A percentile compares a stretch with the other conserved stretches of the same genome.
Conservation (phyloP, 2,113 vertebrate genomes). For the Acrocephalus kingi region DNA sequence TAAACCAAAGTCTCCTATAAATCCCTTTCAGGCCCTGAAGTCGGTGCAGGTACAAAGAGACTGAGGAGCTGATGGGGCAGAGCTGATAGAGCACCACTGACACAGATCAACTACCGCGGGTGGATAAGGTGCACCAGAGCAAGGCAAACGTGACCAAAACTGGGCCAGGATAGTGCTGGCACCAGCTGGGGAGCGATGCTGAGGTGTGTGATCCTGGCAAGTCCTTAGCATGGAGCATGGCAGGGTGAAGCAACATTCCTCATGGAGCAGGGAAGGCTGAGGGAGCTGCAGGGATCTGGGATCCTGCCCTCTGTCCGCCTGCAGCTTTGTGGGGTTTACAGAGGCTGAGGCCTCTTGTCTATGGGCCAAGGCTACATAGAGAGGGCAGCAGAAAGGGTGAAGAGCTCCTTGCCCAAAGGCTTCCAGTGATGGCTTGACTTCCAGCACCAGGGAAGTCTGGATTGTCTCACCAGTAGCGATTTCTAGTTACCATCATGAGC, state of each 20-base stretch:
- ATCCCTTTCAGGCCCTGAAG: neutral
- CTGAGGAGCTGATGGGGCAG: neutral
- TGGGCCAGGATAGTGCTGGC: neutral
- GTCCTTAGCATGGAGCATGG: neutral
- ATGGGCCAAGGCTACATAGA: rapidly evolving
- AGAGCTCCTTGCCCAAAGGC: neutral
- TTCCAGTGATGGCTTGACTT: neutral
- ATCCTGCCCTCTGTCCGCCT: neutral
- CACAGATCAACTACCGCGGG: neutral
- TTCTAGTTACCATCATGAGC: neutral
- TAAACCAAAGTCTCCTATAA: neutral
- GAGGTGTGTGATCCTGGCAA: neutral
- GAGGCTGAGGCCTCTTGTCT: neutral
- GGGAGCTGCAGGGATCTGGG: neutral
- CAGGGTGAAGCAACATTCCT: neutral
- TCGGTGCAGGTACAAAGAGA: neutral
- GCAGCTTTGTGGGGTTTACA: neutral
- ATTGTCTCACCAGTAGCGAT: neutral
- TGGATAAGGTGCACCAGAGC: neutral
- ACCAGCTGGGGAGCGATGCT: neutral
- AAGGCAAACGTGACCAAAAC: neutral
- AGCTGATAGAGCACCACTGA: neutral
- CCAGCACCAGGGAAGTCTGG: neutral
- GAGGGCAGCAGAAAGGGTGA: neutral
- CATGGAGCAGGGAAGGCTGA: neutral